Evolutionary conservation across 1,140 invertebrate genomes (phyloP).

Genomic region (Conopomorpha cramerella): DNA sequence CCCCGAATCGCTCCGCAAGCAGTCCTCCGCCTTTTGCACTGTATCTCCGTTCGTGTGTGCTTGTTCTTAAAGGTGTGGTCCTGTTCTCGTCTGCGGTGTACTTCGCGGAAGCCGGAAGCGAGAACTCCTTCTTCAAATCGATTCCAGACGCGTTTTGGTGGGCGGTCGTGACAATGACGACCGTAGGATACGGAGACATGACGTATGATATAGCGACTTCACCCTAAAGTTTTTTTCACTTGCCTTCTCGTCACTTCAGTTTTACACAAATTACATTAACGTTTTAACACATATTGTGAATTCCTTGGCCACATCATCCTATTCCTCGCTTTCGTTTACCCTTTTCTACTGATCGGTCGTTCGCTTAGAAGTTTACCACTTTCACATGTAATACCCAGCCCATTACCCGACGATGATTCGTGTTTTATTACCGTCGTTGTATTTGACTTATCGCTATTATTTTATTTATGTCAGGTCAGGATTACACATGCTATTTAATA

Average conservation of each 20-base stretch:
- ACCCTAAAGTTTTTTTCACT: conserved; percentile 41
- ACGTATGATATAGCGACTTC: conserved; percentile 78
- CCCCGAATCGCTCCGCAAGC: conserved; percentile 42
- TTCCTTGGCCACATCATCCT: conserved; percentile 43
- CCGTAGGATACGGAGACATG: conserved; percentile 99
- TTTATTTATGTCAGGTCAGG: too few relatives aligned
- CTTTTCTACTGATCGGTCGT: conserved; percentile 29
- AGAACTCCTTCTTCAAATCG: conserved; percentile 98
- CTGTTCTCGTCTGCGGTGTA: conserved; percentile 99
- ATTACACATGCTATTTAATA: too few relatives aligned
- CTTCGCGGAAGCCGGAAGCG: conserved; percentile 97
- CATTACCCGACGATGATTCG: too few relatives aligned
- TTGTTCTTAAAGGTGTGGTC: conserved; percentile 90
- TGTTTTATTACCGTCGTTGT: too few relatives aligned
- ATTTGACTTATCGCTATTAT: too few relatives aligned
- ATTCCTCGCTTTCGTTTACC: conserved; percentile 41
- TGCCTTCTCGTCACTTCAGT: conserved; percentile 49
- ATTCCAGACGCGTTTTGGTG: conserved; percentile 99
- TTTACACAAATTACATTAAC: conserved; percentile 34
- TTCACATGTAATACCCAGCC: too few relatives aligned
- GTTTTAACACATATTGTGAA: conserved; percentile 42
- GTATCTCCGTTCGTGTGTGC: conserved; percentile 56
- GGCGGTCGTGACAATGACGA: conserved; percentile 99
- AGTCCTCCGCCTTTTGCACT: conserved; percentile 46
- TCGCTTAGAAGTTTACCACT: conserved; percentile 39